Evolutionary conservation across 2,888 invertebrate species (phyloP).

Genomic region (Tetragonula carbonaria): DNA sequence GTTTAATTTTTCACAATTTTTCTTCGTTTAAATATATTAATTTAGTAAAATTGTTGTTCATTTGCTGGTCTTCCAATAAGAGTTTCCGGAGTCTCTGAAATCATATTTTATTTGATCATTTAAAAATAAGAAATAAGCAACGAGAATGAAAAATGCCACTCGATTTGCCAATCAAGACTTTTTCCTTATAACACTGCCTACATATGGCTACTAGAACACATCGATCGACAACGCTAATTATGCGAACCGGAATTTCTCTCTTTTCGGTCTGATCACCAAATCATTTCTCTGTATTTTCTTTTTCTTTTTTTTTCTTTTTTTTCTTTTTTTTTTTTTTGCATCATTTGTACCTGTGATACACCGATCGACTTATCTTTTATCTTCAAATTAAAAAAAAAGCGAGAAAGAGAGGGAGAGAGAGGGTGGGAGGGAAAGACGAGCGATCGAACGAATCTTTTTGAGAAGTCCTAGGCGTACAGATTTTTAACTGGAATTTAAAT

Average conservation of each 20-base stretch:
- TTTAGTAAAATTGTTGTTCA: conserved; percentile 14
- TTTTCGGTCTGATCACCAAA: conserved; percentile 54
- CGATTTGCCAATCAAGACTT: conserved; percentile 62
- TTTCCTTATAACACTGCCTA: conserved; percentile 77
- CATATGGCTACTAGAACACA: conserved; percentile 65
- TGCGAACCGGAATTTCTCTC: conserved; percentile 54
- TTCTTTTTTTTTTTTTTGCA: conserved; percentile 51
- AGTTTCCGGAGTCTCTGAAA: conserved; percentile 64
- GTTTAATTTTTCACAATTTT: conserved; percentile 15
- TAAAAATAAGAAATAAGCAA: conserved; percentile 64
- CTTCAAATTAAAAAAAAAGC: conserved; percentile 30
- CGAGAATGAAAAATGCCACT: conserved; percentile 49
- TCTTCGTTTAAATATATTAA: conserved; percentile 10
- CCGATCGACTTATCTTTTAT: conserved; percentile 63
- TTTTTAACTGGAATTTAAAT: conserved; percentile 43
- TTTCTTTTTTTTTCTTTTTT: not conserved
- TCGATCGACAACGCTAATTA: conserved; percentile 57
- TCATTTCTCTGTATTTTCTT: not conserved
- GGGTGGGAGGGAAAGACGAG: conserved; percentile 33
- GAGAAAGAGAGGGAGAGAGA: conserved; percentile 26
- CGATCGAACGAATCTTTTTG: conserved; percentile 51
- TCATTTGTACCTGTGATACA: conserved; percentile 74
- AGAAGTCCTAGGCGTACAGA: conserved; percentile 37
- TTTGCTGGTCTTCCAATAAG: conserved; percentile 39
- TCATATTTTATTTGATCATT: conserved; percentile 49